A percentile compares a stretch with the other conserved stretches of the same genome.
Conservation (phyloP, 2,888 invertebrate genomes). For the Aspidapion aeneum region DNA sequence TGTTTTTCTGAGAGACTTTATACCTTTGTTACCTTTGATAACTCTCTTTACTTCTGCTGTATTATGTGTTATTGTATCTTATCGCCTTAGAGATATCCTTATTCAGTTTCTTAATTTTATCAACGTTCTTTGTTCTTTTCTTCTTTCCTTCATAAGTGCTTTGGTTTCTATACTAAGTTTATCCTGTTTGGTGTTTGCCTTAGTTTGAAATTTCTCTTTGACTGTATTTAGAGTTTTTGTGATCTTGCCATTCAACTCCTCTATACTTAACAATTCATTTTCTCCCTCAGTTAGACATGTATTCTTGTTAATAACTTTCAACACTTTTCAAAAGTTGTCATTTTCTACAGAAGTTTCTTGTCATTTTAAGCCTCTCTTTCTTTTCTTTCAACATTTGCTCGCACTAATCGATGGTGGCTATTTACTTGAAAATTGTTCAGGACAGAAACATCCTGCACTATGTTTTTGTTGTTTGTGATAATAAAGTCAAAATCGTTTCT, state of each 20-base stretch:
- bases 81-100: background rate
- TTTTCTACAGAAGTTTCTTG: background rate
- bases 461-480: conserved; percentile 1
- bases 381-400: background rate
- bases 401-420: conserved; percentile 3
- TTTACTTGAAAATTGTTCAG: background rate
- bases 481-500: conserved; percentile 3
- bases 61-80: background rate
- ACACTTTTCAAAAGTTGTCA: background rate
- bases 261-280: background rate
- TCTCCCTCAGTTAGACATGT: background rate
- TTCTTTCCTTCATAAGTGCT: no score
- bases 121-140: background rate
- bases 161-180: no score
- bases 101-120: background rate
- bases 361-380: background rate
- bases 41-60: background rate
- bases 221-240: background rate
- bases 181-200: background rate
- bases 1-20: background rate
- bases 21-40: no score
- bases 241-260: background rate
- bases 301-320: background rate
- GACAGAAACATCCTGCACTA: conserved; percentile 1
- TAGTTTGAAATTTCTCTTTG: background rate